Conservation (phyloP, 2,797 vertebrate genomes). For the Lagocephalus sceleratus region DNA sequence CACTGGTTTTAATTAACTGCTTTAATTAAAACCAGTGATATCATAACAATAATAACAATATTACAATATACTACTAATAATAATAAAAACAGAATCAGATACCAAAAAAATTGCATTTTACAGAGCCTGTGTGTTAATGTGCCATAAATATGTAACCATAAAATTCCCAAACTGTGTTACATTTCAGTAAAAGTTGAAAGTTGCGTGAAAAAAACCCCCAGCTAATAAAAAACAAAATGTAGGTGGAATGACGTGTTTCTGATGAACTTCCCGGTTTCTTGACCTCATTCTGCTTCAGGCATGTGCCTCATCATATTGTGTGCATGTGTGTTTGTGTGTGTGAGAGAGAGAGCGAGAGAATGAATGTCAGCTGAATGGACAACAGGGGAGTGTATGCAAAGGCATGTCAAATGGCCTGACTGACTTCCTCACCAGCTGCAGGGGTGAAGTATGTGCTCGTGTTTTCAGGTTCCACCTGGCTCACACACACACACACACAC, state of each 20-base stretch:
- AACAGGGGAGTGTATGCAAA: constrained; percentile 36
- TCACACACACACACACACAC: constrained; percentile 4
- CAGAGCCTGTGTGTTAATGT: neutral
- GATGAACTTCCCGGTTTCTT: constrained; percentile 34
- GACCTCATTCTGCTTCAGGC: constrained; percentile 43
- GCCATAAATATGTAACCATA: too few relatives aligned
- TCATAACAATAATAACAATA: too few relatives aligned
- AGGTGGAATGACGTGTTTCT: neutral
- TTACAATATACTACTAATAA: neutral
- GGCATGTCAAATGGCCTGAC: constrained; percentile 40
- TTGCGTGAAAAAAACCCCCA: neutral
- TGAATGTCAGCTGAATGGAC: constrained; percentile 34
- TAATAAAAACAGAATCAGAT: constrained; percentile 2
- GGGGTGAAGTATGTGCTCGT: neutral
- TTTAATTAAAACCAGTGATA: too few relatives aligned
- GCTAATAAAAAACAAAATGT: neutral
- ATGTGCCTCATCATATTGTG: constrained; percentile 31
- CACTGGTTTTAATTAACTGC: too few relatives aligned
- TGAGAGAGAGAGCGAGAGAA: constrained; percentile 18
- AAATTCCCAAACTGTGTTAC: too few relatives aligned
- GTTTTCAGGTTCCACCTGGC: neutral
- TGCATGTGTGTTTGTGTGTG: constrained; percentile 20
- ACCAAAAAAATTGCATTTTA: neutral
- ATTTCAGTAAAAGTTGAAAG: neutral
- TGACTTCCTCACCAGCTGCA: constrained; percentile 37